Percentiles rank a stretch among this genome's conserved stretches.
phyloP scores from a whole-genome alignment of 2,113 vertebrate species.

The Actenoides lindsayi region DNA sequence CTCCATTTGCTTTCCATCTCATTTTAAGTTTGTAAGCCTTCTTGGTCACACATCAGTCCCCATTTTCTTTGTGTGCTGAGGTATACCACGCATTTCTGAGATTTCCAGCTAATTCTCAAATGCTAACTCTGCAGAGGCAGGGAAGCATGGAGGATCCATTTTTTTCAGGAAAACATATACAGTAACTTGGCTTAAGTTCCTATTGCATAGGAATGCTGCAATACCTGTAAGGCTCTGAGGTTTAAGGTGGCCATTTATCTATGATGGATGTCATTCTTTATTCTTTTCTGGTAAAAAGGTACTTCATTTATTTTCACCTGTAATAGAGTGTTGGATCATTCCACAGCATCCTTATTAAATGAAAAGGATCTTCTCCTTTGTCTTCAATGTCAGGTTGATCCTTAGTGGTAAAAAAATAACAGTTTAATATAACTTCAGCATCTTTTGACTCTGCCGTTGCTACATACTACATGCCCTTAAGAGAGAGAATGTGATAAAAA shows the following conservation, averaged over 20 bases:
- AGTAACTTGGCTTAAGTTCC: neutral
- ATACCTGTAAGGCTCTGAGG: neutral
- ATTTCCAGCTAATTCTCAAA: neutral
- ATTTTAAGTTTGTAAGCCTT: neutral
- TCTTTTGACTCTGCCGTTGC: neutral
- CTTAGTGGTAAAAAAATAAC: neutral
- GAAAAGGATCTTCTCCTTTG: neutral
- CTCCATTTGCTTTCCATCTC: neutral
- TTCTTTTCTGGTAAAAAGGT: neutral
- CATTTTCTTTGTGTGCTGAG: neutral
- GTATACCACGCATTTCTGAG: neutral
- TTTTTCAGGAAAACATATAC: neutral
- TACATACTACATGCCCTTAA: neutral
- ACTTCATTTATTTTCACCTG: neutral
- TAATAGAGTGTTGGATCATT: neutral
- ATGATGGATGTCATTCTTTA: neutral
- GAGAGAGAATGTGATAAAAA: neutral
- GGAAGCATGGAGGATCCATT: neutral
- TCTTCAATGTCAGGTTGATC: neutral
- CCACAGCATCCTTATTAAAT: neutral
- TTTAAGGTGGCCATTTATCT: neutral
- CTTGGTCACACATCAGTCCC: neutral
- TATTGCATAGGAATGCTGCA: neutral
- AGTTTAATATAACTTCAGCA: neutral
- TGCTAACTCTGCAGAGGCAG: neutral